Evolutionary conservation across 2,797 vertebrate species (phyloP).

Genomic region (Columba guinea): DNA sequence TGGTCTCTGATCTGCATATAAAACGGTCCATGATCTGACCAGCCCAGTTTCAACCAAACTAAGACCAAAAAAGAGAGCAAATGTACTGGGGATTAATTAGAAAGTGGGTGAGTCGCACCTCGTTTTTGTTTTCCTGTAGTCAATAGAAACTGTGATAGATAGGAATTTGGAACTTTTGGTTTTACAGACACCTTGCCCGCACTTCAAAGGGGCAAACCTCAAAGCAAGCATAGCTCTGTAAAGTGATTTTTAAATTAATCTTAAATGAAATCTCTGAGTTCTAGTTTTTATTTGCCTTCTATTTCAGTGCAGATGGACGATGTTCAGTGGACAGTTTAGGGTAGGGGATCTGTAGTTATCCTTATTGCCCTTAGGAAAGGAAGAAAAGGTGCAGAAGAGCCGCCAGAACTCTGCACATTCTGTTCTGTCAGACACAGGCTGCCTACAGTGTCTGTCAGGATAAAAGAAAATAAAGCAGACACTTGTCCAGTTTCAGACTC

Average conservation of each 20-base stretch:
- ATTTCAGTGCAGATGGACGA: not conserved
- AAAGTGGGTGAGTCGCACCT: not conserved
- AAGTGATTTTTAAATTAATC: not conserved
- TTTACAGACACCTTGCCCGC: not conserved
- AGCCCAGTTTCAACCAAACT: not conserved
- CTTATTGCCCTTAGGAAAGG: slow-evolving; percentile 12
- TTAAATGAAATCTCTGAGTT: not conserved
- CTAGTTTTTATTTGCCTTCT: not conserved
- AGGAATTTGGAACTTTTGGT: not conserved
- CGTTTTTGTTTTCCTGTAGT: not conserved
- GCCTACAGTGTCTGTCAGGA: not conserved
- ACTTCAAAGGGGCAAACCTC: not conserved
- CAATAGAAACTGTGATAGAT: not conserved
- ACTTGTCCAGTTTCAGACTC: slow-evolving; percentile 1
- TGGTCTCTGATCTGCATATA: not conserved
- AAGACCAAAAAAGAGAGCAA: not conserved
- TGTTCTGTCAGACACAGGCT: not conserved
- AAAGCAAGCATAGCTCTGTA: not conserved
- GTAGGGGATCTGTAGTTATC: not conserved
- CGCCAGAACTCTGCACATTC: not conserved
- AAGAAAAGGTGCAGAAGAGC: not conserved
- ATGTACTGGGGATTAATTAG: not conserved
- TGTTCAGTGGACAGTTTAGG: not conserved
- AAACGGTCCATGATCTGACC: not conserved
- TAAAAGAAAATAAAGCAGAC: slow-evolving; percentile 41